Conservation (phyloP, 2,888 invertebrate genomes). For the Conistra vaccinii region DNA sequence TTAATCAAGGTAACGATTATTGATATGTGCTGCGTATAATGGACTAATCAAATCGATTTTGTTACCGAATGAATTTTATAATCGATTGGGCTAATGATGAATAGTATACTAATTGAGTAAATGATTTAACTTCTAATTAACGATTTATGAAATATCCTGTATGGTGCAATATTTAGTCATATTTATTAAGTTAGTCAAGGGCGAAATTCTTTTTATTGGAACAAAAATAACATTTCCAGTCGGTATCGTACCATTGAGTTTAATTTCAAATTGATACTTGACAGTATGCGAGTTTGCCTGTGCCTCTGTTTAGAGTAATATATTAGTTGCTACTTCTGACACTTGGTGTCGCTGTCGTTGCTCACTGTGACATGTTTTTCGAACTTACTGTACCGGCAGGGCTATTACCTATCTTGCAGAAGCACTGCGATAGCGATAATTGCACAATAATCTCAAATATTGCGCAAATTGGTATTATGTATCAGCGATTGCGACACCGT, state of each 20-base stretch:
- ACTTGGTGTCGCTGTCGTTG: no score
- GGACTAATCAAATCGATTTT: conserved; percentile 48
- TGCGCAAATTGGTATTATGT: no score
- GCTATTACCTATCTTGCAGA: no score
- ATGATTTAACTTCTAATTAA: conserved; percentile 46
- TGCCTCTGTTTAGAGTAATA: no score
- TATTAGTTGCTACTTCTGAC: no score
- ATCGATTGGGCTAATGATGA: conserved; percentile 34
- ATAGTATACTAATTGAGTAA: conserved; percentile 50
- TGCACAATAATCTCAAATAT: no score
- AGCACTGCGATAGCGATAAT: no score
- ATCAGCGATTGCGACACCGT: no score
- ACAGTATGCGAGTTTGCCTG: no score
- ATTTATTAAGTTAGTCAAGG: conserved; percentile 28
- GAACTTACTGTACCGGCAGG: no score
- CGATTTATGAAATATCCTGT: conserved; percentile 45
- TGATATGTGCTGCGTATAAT: conserved; percentile 31
- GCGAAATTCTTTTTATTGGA: background rate
- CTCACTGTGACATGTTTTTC: no score
- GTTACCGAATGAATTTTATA: conserved; percentile 40
- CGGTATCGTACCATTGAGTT: background rate
- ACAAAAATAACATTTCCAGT: background rate
- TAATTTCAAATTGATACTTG: no score
- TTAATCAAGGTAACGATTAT: conserved; percentile 47
- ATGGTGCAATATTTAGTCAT: conserved; percentile 22